Base-by-base conservation (phyloP, 2,113 vertebrate genomes). In the Tragelaphus imberbis region DNA sequence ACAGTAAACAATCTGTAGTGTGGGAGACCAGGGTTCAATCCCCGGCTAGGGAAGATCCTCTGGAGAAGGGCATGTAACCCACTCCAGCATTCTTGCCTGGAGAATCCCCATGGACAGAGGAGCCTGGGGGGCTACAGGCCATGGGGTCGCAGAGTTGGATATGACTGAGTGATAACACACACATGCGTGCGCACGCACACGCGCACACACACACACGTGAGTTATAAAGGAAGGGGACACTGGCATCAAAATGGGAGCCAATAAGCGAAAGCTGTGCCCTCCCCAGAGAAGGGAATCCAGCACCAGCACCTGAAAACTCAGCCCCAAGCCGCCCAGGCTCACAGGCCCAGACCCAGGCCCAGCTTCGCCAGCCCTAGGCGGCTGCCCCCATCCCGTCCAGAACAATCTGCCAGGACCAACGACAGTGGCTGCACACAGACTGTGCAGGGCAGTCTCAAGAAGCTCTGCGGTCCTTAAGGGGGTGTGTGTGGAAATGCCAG, bases 101-200 rank as follows among this genome's bases (percentile, higher is more conserved):
- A 68, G 65, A 36, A 68, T 68, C 17, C 8, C 65, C n/a, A 10
- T 36, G 65, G 8, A 36, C 65, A 21, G 65, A 36, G 65, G 17
- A 68, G 33, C 33, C 17, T 36, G 17, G 33, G 1, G 65, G 33
- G 33, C 17, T 68, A 36, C n/a, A 36, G 33, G 19, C 33, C 65
- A 68, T 5, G 65, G 33, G 9, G 65, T 68, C 1, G 8, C 8
- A 68, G 33, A 36, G 33, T 68, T 36, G 65, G 33, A 11, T n/a
- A 68, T 0, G 33, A 36, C 17, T 68, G 33, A 68, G 4, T 19
- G 33, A 68, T 33, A 33, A 65, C 65, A 68, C 16, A 36, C 63
- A 17, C 63, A 8, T 65, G 15, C 3, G 14, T 0, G 5, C 2
- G 4, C 10, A 1, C 9, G 2, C 58, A 27, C 58, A 12, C 11